Evolutionary conservation across 2,113 vertebrate species (phyloP).

Genomic region (Brachirus orientalis): DNA sequence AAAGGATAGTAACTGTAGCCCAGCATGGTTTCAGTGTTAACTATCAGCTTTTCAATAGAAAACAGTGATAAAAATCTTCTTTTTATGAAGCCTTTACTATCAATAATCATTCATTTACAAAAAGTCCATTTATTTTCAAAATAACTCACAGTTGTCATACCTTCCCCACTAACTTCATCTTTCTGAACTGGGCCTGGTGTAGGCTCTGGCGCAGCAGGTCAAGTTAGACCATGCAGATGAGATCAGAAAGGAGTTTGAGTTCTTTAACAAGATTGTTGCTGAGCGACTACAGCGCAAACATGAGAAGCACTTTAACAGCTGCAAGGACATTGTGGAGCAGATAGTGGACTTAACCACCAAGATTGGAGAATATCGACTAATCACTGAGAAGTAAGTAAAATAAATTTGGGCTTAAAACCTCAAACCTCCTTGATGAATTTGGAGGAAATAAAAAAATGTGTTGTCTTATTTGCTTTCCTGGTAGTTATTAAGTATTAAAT

Average conservation of each 20-base stretch:
- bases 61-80: background rate
- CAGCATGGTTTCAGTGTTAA: too few species aligned
- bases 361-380: conserved; percentile 85
- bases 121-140: conserved; percentile 4
- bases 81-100: conserved; percentile 6
- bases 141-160: background rate
- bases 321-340: conserved; percentile 85
- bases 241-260: conserved; percentile 81
- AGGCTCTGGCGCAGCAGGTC: conserved; percentile 88
- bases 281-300: conserved; percentile 82
- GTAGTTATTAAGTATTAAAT: background rate
- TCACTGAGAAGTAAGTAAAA: conserved; percentile 88
- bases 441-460: background rate
- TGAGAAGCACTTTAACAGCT: conserved; percentile 85
- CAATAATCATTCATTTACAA: background rate
- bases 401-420: background rate
- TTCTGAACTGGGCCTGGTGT: conserved; percentile 39
- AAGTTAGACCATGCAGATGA: conserved; percentile 82
- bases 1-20: too few species aligned
- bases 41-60: background rate
- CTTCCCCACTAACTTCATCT: conserved; percentile 31
- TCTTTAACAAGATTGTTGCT: conserved; percentile 78
- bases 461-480: background rate
- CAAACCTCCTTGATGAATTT: background rate
- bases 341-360: conserved; percentile 90